phyloP scores from a whole-genome alignment of 2,888 invertebrate species.

The Gibbula magus region DNA sequence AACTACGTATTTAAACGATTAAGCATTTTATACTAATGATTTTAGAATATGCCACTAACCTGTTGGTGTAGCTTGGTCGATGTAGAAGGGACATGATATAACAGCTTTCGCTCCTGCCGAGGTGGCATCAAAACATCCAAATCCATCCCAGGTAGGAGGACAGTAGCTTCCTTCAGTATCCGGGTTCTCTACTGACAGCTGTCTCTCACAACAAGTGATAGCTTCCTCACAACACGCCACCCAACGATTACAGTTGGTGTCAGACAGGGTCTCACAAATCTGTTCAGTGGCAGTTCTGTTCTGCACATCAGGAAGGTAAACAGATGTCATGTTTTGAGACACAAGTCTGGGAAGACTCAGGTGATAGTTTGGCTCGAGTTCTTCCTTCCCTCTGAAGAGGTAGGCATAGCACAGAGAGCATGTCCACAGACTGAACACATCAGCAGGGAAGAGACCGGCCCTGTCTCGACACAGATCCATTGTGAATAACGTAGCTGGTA shows the following conservation, averaged over 20 bases:
- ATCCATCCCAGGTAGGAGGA: constrained; percentile 61
- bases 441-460: constrained; percentile 34
- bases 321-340: background rate
- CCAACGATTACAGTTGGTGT: constrained; percentile 40
- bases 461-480: constrained; percentile 44
- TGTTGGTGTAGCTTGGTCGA: constrained; percentile 73
- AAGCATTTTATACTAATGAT: too few relatives aligned
- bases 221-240: constrained; percentile 44
- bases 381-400: constrained; percentile 38
- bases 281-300: constrained; percentile 17
- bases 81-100: constrained; percentile 47
- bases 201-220: constrained; percentile 38
- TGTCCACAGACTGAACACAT: constrained; percentile 43
- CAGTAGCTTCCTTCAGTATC: constrained; percentile 30
- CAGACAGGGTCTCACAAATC: constrained; percentile 34
- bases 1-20: too few relatives aligned
- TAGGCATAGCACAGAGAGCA: constrained; percentile 53
- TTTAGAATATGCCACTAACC: constrained; percentile 43
- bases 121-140: constrained; percentile 53
- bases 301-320: constrained; percentile 29
- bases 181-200: background rate
- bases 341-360: background rate
- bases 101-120: constrained; percentile 59
- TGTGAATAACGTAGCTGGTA: background rate
- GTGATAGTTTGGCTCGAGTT: constrained; percentile 11